A percentile compares a stretch with the other conserved stretches of the same genome.
Evolutionary conservation across 2,888 invertebrate genomes (phyloP).

Genomic region (Anagyrus pseudococci): DNA sequence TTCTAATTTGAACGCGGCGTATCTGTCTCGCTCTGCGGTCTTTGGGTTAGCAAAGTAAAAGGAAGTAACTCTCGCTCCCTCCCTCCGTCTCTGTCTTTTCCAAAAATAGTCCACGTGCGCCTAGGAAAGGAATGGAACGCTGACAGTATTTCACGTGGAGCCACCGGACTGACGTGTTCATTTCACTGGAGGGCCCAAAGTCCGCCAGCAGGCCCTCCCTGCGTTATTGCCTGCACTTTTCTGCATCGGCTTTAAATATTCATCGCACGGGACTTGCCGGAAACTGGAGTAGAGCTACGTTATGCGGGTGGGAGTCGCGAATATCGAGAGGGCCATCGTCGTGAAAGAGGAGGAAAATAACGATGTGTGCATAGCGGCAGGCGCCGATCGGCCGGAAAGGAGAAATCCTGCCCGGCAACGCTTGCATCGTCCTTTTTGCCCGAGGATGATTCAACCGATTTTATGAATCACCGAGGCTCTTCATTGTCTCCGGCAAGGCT

Average conservation of each 20-base stretch:
- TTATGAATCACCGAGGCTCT: too few relatives aligned
- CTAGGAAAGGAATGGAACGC: slow-evolving; percentile 24
- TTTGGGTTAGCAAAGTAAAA: slow-evolving; percentile 21
- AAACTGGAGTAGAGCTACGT: neutral
- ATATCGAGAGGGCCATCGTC: neutral
- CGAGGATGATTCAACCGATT: too few relatives aligned
- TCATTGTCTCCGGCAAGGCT: too few relatives aligned
- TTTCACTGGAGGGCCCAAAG: too few relatives aligned
- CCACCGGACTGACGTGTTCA: neutral
- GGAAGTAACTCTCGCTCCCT: slow-evolving; percentile 21
- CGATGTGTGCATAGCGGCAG: neutral
- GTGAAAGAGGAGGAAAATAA: neutral
- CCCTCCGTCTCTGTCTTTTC: neutral
- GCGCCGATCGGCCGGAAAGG: neutral
- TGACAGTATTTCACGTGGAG: neutral
- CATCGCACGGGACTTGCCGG: neutral
- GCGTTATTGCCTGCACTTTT: neutral
- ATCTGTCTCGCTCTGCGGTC: neutral
- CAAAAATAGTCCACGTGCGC: too few relatives aligned
- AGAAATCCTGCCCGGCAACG: neutral
- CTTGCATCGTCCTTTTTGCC: too few relatives aligned
- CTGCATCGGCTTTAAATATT: neutral
- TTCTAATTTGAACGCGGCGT: neutral
- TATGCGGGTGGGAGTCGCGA: neutral
- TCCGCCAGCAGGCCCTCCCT: neutral